phyloP scores from a whole-genome alignment of 2,113 vertebrate genomes.

The Himantopus leucocephalus region DNA sequence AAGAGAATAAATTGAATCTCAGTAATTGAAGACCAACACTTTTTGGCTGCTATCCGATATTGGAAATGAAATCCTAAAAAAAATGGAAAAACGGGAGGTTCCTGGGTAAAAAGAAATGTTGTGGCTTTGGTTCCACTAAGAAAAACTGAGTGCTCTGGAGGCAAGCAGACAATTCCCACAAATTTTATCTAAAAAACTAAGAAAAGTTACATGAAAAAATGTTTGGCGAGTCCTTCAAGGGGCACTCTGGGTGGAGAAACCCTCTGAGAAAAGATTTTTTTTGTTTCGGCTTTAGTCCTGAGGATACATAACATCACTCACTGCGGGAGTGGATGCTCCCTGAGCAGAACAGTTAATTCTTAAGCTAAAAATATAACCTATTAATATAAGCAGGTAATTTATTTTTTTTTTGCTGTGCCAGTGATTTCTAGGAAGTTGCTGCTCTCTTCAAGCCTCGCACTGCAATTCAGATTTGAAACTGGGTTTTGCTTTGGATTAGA shows the following conservation, averaged over 20 bases:
- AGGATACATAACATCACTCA: background rate
- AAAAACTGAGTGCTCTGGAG: background rate
- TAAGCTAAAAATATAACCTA: background rate
- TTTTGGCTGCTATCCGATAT: background rate
- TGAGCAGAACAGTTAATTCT: background rate
- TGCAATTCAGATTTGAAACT: background rate
- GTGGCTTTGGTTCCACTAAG: background rate
- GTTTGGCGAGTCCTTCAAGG: background rate
- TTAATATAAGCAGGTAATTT: background rate
- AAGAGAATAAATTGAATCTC: constrained; percentile 4
- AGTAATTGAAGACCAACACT: constrained; percentile 30
- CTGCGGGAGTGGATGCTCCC: background rate
- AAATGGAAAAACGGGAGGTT: background rate
- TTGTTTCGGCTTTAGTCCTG: background rate
- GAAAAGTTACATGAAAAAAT: background rate
- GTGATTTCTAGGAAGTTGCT: background rate
- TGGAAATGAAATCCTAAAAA: background rate
- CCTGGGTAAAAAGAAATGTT: background rate
- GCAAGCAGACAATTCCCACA: background rate
- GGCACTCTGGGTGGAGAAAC: background rate
- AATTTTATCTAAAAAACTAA: background rate
- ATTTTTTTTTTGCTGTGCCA: background rate
- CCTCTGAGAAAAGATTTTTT: background rate
- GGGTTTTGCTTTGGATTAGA: background rate
- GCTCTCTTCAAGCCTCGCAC: background rate